Evolutionary conservation across 1,140 invertebrate species (phyloP).

Genomic region (Nilaparvata lugens): DNA sequence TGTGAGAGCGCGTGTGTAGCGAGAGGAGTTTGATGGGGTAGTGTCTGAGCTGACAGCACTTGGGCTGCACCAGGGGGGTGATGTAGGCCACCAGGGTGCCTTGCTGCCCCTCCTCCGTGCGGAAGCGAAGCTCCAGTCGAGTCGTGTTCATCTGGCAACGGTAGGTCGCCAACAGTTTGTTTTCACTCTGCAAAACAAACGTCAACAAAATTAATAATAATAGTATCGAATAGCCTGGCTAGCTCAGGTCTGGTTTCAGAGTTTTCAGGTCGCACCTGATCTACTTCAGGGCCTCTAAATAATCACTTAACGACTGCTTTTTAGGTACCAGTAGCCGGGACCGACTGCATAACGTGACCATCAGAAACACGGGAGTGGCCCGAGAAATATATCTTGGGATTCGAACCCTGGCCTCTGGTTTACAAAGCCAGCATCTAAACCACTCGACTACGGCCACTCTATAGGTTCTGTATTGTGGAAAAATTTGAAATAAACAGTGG

Average conservation of each 20-base stretch:
- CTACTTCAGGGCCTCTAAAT: background rate
- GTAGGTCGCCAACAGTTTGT: conserved; percentile 73
- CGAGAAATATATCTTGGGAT: too few species aligned
- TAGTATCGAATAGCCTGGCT: too few species aligned
- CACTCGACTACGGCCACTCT: too few species aligned
- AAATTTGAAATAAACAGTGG: too few species aligned
- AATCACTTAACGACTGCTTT: background rate
- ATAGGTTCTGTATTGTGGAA: too few species aligned
- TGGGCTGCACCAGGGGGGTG: conserved; percentile 68
- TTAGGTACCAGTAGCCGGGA: too few species aligned
- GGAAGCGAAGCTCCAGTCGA: conserved; percentile 65
- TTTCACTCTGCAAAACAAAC: conserved; percentile 49
- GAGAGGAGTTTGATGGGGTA: conserved; percentile 67
- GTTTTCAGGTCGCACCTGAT: too few species aligned
- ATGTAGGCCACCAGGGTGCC: conserved; percentile 70
- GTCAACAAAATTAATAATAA: background rate
- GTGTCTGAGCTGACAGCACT: conserved; percentile 57
- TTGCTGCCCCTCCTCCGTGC: conserved; percentile 70
- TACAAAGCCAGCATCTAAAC: too few species aligned
- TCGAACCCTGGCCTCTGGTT: too few species aligned
- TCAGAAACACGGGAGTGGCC: too few species aligned
- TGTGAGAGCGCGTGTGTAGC: conserved; percentile 41
- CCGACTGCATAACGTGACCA: too few species aligned
- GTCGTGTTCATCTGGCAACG: conserved; percentile 70
- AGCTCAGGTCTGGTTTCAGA: too few species aligned